Conservation (phyloP, 2,888 invertebrate genomes). For the Keiferia lycopersicella region DNA sequence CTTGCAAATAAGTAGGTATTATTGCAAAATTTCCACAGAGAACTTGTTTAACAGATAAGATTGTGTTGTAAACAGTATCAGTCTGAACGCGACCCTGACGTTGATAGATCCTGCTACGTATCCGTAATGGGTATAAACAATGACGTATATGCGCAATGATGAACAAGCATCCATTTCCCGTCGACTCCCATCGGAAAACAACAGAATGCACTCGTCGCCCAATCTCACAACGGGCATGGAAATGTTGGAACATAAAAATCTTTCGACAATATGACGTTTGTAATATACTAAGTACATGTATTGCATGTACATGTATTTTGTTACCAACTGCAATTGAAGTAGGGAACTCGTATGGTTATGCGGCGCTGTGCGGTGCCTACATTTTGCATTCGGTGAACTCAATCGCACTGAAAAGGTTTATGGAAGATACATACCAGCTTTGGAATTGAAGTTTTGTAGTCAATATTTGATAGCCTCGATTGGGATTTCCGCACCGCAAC, state of each 20-base stretch:
- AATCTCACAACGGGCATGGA: slow-evolving; percentile 48
- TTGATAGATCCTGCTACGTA: slow-evolving; percentile 29
- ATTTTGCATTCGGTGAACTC: neutral
- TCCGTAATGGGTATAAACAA: neutral
- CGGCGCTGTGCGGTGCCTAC: slow-evolving; percentile 15
- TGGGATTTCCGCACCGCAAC: neutral
- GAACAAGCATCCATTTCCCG: slow-evolving; percentile 57
- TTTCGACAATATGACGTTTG: slow-evolving; percentile 48
- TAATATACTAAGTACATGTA: slow-evolving; percentile 36
- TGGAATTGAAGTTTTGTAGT: slow-evolving; percentile 10
- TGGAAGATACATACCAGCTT: neutral
- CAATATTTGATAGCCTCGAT: slow-evolving; percentile 7
- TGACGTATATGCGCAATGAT: slow-evolving; percentile 42
- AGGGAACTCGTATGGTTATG: slow-evolving; percentile 30
- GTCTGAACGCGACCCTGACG: neutral
- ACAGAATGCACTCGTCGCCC: slow-evolving; percentile 59
- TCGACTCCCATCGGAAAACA: slow-evolving; percentile 62
- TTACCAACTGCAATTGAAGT: slow-evolving; percentile 20
- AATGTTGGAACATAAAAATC: slow-evolving; percentile 52
- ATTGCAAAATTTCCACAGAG: too few relatives aligned
- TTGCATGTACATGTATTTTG: slow-evolving; percentile 33
- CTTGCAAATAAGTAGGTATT: too few relatives aligned
- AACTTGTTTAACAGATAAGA: too few relatives aligned
- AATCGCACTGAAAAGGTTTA: slow-evolving; percentile 7
- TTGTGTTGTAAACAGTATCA: neutral